Evolutionary conservation across 2,888 invertebrate genomes (phyloP).

Genomic region (Volucella inanis): DNA sequence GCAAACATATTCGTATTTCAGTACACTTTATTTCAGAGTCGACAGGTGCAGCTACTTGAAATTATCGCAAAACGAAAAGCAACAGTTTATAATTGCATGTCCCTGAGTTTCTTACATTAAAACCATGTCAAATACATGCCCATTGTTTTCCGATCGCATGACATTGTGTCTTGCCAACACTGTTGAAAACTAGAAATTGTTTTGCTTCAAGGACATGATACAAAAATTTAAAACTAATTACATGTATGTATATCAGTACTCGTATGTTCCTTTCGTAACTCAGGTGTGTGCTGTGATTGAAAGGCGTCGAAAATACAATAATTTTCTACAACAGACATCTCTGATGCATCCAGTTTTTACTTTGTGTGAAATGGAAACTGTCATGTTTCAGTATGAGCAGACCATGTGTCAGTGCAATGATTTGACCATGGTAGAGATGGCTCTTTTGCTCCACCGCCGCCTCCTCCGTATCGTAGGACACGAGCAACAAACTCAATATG

Average conservation of each 20-base stretch:
- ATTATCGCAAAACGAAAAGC: constrained; percentile 11
- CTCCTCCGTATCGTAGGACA: constrained; percentile 45
- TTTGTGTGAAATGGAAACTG: constrained; percentile 48
- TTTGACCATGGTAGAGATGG: constrained; percentile 21
- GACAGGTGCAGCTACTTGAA: background rate
- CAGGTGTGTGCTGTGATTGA: constrained; percentile 66
- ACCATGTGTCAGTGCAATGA: constrained; percentile 42
- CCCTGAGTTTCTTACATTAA: background rate
- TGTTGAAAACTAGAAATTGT: background rate
- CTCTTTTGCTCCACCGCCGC: background rate
- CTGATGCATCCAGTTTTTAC: constrained; percentile 10
- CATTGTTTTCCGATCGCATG: background rate
- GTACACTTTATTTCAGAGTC: background rate
- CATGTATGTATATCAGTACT: background rate
- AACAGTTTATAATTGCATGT: constrained; percentile 32
- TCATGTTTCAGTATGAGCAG: constrained; percentile 24
- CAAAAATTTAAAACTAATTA: constrained; percentile 68
- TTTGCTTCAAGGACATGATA: constrained; percentile 16
- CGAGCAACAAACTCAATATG: constrained; percentile 62
- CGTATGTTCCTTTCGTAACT: background rate
- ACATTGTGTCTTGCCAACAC: constrained; percentile 27
- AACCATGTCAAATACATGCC: constrained; percentile 6
- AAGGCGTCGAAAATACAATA: constrained; percentile 64
- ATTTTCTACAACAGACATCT: constrained; percentile 45
- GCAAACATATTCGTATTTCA: background rate